phyloP scores from a whole-genome alignment of 2,888 invertebrate genomes.

The Drosophila pseudotalamancana region DNA sequence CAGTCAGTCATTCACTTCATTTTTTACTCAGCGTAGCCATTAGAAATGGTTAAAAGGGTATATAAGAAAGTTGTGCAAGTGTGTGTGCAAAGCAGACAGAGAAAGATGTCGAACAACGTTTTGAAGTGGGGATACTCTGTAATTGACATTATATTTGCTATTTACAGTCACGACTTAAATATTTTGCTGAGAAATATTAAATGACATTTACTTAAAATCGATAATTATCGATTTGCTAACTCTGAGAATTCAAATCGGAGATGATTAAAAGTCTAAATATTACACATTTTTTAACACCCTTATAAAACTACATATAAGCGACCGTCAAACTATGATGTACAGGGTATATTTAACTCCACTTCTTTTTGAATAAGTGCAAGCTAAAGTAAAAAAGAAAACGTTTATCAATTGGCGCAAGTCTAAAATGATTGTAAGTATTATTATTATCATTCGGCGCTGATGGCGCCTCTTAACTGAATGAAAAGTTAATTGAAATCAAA shows the following conservation, averaged over 20 bases:
- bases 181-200: not conserved
- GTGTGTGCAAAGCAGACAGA: not conserved
- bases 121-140: not conserved
- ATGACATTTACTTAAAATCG: not conserved
- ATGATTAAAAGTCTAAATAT: too few relatives aligned
- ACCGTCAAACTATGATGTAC: too few relatives aligned
- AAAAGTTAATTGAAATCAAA: slow-evolving; percentile 80
- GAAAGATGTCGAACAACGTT: not conserved
- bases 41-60: not conserved
- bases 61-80: not conserved
- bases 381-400: slow-evolving; percentile 7
- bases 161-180: not conserved
- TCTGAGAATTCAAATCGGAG: too few relatives aligned
- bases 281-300: too few relatives aligned
- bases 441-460: slow-evolving; percentile 63
- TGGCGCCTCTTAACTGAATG: slow-evolving; percentile 54
- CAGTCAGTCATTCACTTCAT: slow-evolving; percentile 39
- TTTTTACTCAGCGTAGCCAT: slow-evolving; percentile 3
- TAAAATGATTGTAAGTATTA: slow-evolving; percentile 69
- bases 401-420: slow-evolving; percentile 51
- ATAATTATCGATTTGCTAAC: not conserved
- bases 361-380: not conserved
- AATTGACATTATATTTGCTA: not conserved
- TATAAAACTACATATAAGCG: too few relatives aligned
- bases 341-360: not conserved